phyloP scores from a whole-genome alignment of 2,888 invertebrate species.

The Rapana venosa region DNA sequence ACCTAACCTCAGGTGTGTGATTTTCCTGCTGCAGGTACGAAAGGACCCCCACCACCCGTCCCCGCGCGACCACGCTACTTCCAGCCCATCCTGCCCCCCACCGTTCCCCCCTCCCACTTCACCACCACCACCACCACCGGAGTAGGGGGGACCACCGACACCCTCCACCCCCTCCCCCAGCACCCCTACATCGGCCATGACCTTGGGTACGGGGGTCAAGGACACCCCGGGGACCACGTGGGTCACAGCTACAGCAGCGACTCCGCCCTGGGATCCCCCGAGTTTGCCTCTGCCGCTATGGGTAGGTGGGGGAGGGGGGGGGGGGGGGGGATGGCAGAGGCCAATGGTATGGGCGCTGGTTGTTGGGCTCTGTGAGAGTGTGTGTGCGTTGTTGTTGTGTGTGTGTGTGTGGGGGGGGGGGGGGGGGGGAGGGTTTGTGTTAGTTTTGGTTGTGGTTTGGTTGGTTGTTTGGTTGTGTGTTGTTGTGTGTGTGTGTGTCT shows the following conservation, averaged over 20 bases:
- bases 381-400: neutral
- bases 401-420: neutral
- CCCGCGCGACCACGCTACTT: conserved; percentile 63
- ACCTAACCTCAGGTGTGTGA: neutral
- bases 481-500: no score
- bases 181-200: conserved; percentile 39
- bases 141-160: conserved; percentile 14
- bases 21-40: conserved; percentile 1
- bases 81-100: conserved; percentile 55
- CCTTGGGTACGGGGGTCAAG: neutral
- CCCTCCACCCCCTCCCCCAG: conserved; percentile 55
- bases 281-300: conserved; percentile 41
- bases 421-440: neutral
- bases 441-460: no score
- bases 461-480: no score
- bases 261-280: conserved; percentile 67
- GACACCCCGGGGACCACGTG: conserved; percentile 30
- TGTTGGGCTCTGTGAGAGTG: neutral
- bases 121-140: conserved; percentile 53
- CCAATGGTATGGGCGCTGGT: neutral
- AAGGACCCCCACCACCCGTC: conserved; percentile 55
- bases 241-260: conserved; percentile 61
- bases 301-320: neutral
- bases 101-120: conserved; percentile 47
- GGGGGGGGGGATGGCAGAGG: neutral